Evolutionary conservation across 2,888 invertebrate species (phyloP).

Genomic region (Megalurothrips usitatus): DNA sequence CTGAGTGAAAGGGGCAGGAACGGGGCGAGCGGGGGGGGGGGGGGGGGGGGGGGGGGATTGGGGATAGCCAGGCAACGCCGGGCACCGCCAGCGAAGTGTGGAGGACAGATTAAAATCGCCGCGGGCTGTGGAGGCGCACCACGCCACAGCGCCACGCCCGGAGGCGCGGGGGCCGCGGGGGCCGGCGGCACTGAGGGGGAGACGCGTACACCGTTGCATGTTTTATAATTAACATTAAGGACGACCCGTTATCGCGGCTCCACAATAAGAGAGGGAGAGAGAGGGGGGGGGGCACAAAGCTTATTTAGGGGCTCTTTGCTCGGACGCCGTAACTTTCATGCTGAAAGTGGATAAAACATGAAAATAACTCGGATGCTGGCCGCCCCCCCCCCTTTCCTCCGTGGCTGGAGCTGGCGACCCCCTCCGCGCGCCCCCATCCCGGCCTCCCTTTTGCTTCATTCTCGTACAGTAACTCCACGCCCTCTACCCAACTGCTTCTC

Average conservation of each 20-base stretch:
- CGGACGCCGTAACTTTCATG: constrained; percentile 11
- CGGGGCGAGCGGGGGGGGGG: no score
- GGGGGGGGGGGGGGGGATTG: no score
- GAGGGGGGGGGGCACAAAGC: neutral
- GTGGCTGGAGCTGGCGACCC: neutral
- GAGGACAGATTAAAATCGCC: no score
- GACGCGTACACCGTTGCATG: neutral
- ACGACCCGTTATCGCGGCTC: neutral
- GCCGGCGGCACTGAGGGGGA: neutral
- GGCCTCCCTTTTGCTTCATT: neutral
- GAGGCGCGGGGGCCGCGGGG: no score
- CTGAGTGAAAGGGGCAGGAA: no score
- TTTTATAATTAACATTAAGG: neutral
- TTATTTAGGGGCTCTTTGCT: neutral
- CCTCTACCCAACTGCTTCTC: neutral
- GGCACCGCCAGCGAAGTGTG: no score
- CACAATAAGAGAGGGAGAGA: neutral
- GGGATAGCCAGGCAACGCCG: no score
- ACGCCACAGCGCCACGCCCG: no score
- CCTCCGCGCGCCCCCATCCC: neutral
- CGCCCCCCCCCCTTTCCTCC: neutral
- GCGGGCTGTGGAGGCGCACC: no score
- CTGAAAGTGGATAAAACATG: constrained; percentile 14
- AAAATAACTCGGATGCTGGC: constrained; percentile 9
- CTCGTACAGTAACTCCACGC: neutral